Base-by-base conservation (phyloP, 2,888 invertebrate genomes). In the Pyrocoelia pectoralis region DNA sequence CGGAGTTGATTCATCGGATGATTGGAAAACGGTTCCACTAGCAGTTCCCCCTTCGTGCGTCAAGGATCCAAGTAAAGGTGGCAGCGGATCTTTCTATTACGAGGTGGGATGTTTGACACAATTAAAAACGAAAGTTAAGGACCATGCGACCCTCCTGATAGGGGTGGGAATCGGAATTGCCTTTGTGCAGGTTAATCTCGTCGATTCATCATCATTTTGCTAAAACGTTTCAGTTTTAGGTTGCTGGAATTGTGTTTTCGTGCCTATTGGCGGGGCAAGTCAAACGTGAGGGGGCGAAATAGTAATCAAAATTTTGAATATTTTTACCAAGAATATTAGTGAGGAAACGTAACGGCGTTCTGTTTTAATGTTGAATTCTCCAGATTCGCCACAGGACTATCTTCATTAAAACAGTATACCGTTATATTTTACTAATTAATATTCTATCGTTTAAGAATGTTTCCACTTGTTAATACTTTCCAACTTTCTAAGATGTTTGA, bases 241-340 rank as follows among this genome's bases (percentile, higher is more conserved):
- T 95, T 52, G 84, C 90, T 71, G 96, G 95, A 56, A 92, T 96
- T 67, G 80, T 94, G 18, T 84, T 97, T 64, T 93, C 96, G 1
- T 89, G 94, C 77, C 94, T 92, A 84, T 83, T 97, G 72, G 94
- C 74, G 14, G 28, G 68, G 8, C 68, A 68, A 3, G 66, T 74
- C 48, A 73, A 70, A 66, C 70, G 40, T 62, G 64, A 69, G 66
- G 55, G 65, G 41, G 57, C 28, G 29, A 65, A 65, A 33, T 61
- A 56, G 56, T 19, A n/a, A 24, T 6, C 24, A 6, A 24, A 24
- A 3, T 24, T 24, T 24, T 24, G 24, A 5, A 24, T 5, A 24
- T 24, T 24, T 24, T 24, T 24, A 24, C 24, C 6, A 3, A 24
- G 24, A 24, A 24, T 24, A 24, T 24, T 24, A 24, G 24, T 6